These are phyloP conservation scores for Leucopsar rothschildi DNA, from an alignment of 2,113 vertebrate species.

Conservation along the genomic window DNA sequence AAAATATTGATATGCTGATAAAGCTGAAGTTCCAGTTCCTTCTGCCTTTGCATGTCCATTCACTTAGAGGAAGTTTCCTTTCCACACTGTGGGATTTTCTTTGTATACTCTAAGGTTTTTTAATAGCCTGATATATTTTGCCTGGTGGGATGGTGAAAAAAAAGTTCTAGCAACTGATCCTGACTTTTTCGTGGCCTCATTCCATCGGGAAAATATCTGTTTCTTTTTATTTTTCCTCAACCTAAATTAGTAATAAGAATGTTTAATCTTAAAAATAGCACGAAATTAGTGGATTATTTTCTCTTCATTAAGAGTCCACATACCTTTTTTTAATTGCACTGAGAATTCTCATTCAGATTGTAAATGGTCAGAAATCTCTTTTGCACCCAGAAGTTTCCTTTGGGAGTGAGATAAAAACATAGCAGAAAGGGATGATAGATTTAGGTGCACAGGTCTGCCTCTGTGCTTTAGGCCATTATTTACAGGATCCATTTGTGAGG, in stretches of 20 bases:
- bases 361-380: background rate
- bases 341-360: background rate
- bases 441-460: background rate
- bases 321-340: background rate
- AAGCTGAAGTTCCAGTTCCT: constrained; percentile 61
- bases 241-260: background rate
- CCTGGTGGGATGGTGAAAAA: background rate
- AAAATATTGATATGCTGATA: constrained; percentile 77
- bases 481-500: background rate
- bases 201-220: background rate
- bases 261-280: background rate
- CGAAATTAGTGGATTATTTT: background rate
- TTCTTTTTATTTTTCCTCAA: background rate
- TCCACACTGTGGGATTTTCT: background rate
- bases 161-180: background rate
- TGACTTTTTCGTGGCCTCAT: background rate
- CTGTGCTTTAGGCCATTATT: background rate
- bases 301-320: background rate
- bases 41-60: constrained; percentile 33
- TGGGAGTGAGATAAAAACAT: background rate
- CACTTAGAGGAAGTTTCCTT: constrained; percentile 35
- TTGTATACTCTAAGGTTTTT: background rate
- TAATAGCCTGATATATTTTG: background rate
- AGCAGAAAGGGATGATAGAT: background rate
- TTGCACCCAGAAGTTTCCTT: background rate